phyloP scores from a whole-genome alignment of 2,113 vertebrate species.

The Thryonomys swinderianus region DNA sequence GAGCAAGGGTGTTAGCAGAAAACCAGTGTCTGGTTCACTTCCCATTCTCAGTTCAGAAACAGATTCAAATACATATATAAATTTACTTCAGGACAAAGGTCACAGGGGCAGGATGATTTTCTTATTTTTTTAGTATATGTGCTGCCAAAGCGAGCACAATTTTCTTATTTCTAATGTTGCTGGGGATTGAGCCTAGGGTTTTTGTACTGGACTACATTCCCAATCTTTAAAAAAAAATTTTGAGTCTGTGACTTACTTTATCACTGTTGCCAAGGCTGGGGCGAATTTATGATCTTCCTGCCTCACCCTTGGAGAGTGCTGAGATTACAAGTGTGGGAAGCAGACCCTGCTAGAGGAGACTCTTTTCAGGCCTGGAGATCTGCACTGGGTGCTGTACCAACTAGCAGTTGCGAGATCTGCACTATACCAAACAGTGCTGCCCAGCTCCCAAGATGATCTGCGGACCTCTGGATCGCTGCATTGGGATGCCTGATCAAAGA shows the following conservation, averaged over 20 bases:
- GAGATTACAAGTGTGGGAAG: too few species aligned
- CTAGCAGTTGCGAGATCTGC: too few species aligned
- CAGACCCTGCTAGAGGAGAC: too few species aligned
- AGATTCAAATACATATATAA: not conserved
- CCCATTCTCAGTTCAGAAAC: not conserved
- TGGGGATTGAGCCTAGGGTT: not conserved
- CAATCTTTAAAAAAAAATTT: not conserved
- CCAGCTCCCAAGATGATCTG: too few species aligned
- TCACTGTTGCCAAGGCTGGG: not conserved
- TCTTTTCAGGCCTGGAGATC: too few species aligned
- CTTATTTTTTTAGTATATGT: too few species aligned
- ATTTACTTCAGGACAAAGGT: not conserved
- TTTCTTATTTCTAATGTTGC: not conserved
- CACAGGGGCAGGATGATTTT: not conserved
- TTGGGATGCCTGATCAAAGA: too few species aligned
- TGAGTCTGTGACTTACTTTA: not conserved
- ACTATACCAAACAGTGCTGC: too few species aligned
- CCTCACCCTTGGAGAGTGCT: not conserved
- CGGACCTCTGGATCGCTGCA: too few species aligned
- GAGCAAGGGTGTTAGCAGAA: not conserved
- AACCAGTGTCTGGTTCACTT: not conserved
- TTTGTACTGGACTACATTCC: not conserved
- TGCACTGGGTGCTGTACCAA: too few species aligned
- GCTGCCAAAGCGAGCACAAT: too few species aligned
- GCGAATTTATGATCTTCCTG: not conserved